Conservation (phyloP, 1,140 invertebrate genomes). For the Drosophila biarmipes region DNA sequence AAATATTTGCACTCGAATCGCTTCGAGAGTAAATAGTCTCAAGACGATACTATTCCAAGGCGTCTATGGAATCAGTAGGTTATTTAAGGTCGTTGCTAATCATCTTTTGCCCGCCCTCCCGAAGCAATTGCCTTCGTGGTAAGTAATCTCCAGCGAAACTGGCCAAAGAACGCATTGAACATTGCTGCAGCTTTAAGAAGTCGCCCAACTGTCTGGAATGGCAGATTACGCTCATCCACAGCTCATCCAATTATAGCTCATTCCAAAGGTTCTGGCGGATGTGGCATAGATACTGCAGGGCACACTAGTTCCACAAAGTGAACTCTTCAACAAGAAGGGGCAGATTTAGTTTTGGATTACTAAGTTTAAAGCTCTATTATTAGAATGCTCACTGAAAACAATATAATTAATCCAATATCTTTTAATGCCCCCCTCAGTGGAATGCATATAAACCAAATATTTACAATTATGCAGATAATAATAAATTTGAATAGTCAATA, state of each 20-base stretch:
- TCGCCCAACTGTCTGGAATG: constrained; percentile 48
- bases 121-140: not conserved
- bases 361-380: no score
- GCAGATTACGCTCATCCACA: constrained; percentile 35
- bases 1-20: constrained; percentile 29
- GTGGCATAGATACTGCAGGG: constrained; percentile 30
- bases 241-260: constrained; percentile 37
- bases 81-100: constrained; percentile 37
- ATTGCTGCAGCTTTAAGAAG: constrained; percentile 20
- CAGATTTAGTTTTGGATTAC: no score
- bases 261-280: constrained; percentile 39
- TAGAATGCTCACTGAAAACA: no score
- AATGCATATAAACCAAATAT: no score
- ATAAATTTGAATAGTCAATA: no score
- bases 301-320: not conserved
- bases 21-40: constrained; percentile 20
- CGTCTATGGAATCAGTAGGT: constrained; percentile 14
- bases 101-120: constrained; percentile 13
- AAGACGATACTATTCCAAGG: constrained; percentile 12
- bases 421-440: no score
- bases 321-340: not conserved
- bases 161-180: constrained; percentile 2
- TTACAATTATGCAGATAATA: no score
- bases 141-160: constrained; percentile 16
- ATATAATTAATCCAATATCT: no score